Conservation (phyloP, 2,888 invertebrate species). For the Ryuthela nishihirai region DNA sequence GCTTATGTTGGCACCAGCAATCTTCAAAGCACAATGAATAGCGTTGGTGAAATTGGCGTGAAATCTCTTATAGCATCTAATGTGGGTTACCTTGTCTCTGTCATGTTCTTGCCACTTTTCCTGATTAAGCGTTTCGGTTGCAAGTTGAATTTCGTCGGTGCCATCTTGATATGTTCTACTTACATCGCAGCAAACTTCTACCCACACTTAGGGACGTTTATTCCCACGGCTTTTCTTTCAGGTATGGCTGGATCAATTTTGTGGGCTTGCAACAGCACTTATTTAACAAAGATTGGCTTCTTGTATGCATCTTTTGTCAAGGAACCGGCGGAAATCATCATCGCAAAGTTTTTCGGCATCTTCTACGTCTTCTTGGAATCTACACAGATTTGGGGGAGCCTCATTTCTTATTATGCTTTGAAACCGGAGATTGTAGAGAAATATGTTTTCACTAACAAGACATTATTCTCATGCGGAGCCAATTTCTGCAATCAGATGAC, state of each 20-base stretch:
- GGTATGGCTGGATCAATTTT: constrained; percentile 37
- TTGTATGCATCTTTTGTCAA: constrained; percentile 6
- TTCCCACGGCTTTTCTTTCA: constrained; percentile 32
- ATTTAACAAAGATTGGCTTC: constrained; percentile 32
- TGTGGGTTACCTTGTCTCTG: constrained; percentile 73
- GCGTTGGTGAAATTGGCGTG: constrained; percentile 74
- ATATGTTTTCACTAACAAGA: background rate
- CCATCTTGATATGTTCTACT: constrained; percentile 21
- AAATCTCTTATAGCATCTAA: constrained; percentile 87
- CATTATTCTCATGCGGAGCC: constrained; percentile 15
- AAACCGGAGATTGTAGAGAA: constrained; percentile 27
- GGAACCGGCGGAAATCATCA: constrained; percentile 16
- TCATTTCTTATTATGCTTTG: constrained; percentile 28
- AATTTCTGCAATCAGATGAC: constrained; percentile 16
- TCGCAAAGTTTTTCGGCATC: constrained; percentile 37
- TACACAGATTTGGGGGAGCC: constrained; percentile 36
- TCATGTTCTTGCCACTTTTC: constrained; percentile 80
- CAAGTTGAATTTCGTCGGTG: constrained; percentile 30
- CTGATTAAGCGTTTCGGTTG: constrained; percentile 36
- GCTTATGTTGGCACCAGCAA: constrained; percentile 35
- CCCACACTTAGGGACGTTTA: constrained; percentile 13
- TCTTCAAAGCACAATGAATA: constrained; percentile 37
- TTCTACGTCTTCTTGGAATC: constrained; percentile 32
- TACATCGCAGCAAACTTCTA: constrained; percentile 39
- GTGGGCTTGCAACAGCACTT: constrained; percentile 31